phyloP scores from a whole-genome alignment of 2,797 vertebrate species.

The Phylloscopus collybita region DNA sequence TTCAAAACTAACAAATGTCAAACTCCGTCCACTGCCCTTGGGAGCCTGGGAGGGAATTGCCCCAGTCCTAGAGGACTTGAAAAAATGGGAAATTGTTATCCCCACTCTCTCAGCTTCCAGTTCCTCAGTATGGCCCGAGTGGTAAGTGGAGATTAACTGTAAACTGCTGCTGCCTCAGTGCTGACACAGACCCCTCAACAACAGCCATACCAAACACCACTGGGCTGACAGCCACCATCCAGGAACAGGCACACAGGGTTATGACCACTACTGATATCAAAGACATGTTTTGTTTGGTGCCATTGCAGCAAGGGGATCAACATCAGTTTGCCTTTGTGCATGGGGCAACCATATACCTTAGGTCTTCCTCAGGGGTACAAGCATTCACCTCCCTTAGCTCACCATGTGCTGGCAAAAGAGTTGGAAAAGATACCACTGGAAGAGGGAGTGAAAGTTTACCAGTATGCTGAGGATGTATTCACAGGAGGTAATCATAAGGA shows the following conservation, averaged over 20 bases:
- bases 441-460: background rate
- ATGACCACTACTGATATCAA: background rate
- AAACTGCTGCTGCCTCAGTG: background rate
- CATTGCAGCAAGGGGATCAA: fast-evolving
- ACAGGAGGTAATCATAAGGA: background rate
- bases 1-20: background rate
- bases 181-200: background rate
- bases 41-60: background rate
- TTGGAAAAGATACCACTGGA: background rate
- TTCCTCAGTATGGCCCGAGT: too few species aligned
- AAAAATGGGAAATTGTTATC: background rate
- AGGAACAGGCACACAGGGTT: background rate
- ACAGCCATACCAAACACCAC: background rate
- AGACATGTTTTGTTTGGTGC: background rate
- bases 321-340: background rate
- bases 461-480: background rate
- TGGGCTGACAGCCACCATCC: background rate
- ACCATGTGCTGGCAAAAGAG: background rate
- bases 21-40: background rate
- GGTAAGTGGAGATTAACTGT: background rate
- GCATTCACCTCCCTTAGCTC: background rate
- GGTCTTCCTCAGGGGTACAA: background rate
- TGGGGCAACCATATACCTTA: background rate
- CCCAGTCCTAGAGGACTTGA: too few species aligned
- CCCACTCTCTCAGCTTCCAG: background rate